phyloP scores from a whole-genome alignment of 1,140 invertebrate species.

The Cydia pomonella region DNA sequence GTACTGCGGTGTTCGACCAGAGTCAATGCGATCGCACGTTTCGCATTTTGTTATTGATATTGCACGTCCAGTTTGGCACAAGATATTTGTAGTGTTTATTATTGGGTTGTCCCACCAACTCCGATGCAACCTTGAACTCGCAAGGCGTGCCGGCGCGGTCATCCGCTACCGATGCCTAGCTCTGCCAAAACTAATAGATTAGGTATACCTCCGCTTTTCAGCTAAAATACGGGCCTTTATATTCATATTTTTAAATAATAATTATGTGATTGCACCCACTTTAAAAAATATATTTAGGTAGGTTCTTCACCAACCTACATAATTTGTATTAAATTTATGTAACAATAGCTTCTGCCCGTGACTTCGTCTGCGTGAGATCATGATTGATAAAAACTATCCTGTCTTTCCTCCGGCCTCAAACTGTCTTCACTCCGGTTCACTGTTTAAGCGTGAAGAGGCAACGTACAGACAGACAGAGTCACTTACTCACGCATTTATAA shows the following conservation, averaged over 20 bases:
- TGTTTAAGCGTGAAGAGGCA: too few relatives aligned
- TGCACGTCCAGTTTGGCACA: constrained; percentile 19
- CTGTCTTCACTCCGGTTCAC: too few relatives aligned
- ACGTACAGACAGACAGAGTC: too few relatives aligned
- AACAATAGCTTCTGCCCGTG: too few relatives aligned
- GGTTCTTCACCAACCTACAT: too few relatives aligned
- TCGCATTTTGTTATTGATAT: constrained; percentile 7
- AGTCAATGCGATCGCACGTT: background rate
- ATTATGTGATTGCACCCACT: background rate
- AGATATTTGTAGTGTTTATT: constrained; percentile 29
- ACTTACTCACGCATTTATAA: too few relatives aligned
- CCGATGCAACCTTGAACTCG: constrained; percentile 47
- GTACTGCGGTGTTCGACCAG: background rate
- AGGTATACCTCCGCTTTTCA: background rate
- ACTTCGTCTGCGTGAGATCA: too few relatives aligned
- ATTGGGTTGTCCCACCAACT: constrained; percentile 38
- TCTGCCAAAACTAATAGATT: constrained; percentile 40
- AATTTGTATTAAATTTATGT: too few relatives aligned
- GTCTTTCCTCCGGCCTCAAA: too few relatives aligned
- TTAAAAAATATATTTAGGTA: too few relatives aligned
- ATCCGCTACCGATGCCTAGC: constrained; percentile 36
- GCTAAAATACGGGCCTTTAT: background rate
- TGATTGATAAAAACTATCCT: too few relatives aligned
- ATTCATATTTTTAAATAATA: constrained; percentile 36
- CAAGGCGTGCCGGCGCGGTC: constrained; percentile 34